Evolutionary conservation across 2,113 vertebrate genomes (phyloP).

Genomic region (Gymnocephalus cernua): DNA sequence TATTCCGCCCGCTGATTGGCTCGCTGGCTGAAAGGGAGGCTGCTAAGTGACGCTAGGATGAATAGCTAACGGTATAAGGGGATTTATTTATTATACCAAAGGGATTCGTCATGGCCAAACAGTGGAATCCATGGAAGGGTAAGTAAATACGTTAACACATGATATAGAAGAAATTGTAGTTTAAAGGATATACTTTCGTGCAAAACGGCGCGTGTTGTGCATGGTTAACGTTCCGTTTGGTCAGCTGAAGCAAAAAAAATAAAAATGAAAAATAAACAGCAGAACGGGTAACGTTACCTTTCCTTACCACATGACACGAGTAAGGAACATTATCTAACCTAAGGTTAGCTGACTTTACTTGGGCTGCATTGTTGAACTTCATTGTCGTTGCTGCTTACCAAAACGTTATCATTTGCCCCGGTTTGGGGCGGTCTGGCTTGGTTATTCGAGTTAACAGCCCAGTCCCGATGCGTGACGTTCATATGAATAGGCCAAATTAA

Average conservation of each 20-base stretch:
- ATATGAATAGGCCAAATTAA: too few species aligned
- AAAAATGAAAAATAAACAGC: too few species aligned
- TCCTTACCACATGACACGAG: accelerated
- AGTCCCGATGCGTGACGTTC: too few species aligned
- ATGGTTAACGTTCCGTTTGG: not conserved
- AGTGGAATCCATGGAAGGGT: not conserved
- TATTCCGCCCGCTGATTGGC: not conserved
- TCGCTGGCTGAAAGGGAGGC: not conserved
- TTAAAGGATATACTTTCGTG: too few species aligned
- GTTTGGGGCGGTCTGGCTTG: not conserved
- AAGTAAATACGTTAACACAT: not conserved
- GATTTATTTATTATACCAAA: accelerated
- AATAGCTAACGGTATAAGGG: not conserved
- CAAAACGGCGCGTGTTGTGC: not conserved
- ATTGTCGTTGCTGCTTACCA: not conserved
- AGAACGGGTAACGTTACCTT: not conserved
- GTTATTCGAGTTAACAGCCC: not conserved
- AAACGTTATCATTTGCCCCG: not conserved
- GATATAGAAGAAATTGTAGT: accelerated
- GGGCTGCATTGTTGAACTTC: not conserved
- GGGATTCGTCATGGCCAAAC: not conserved
- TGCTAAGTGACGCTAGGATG: not conserved
- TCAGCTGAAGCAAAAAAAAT: not conserved
- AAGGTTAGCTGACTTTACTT: not conserved
- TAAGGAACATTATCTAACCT: too few species aligned